Base-by-base conservation (phyloP, 2,113 vertebrate species). In the Murina feae region DNA sequence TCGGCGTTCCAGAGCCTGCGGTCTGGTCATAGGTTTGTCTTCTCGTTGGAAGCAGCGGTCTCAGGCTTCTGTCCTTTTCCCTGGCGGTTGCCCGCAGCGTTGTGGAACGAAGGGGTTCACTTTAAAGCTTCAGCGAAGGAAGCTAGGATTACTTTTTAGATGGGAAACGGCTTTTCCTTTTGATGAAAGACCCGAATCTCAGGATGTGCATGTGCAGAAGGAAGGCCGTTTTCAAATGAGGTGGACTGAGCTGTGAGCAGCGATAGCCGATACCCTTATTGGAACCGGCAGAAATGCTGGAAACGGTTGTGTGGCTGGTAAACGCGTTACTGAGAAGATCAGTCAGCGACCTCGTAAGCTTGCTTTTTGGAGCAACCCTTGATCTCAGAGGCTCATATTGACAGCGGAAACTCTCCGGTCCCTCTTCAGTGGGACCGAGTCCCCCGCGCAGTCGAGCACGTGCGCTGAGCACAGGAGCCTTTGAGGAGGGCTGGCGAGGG, bases 361-460 rank as follows among this genome's bases (percentile, higher is more conserved):
- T 39, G 16, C 18, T 49, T 32, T 65, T 69, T 71, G 69, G 66
- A 76, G 55, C 58, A 58, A 11, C 39, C n/a, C 32, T 76, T 21
- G 32, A 23, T 51, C 39, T 35, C 60, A 14, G 37, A 47, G 76
- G 9, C 75, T 47, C 12, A 4, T 58, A 8, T 66, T 44, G 68
- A 7, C 65, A 5, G 6, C 2, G 60, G 85, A 32, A n/a, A 23
- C 75, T 20, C 20, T 12, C 55, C 1, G 0, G 0, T 18, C 44
- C 11, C 1, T 6, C 39, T 7, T 42, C 6, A 0, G 32, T 37
- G 16, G 0, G 2, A 13, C 23, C 18, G 49, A 60, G 11, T 25
- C 10, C 39, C 16, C 35, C 1, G 21, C 10, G 13, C 12, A 4
- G 16, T 4, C 1, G 47, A 13, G 3, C 1, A 2, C 1, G 3